Evolutionary conservation across 92 coral and sea anemone species (phyloP).

Genomic region (Palythoa heliodiscus): DNA sequence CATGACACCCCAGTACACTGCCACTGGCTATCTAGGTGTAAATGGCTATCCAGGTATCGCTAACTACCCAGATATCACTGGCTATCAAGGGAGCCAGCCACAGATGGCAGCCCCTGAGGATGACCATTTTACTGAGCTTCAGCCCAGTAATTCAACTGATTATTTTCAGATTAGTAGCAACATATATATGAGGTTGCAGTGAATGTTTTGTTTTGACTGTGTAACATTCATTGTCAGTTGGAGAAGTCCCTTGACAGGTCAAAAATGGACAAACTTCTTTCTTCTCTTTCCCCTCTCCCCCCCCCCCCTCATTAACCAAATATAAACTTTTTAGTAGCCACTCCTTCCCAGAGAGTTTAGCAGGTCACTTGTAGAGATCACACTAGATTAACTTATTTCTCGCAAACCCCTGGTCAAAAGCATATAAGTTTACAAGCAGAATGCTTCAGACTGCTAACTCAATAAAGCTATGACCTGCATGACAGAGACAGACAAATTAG

Average conservation of each 20-base stretch:
- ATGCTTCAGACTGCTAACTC: neutral
- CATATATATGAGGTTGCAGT: slow-evolving; percentile 2
- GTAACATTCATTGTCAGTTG: slow-evolving; percentile 5
- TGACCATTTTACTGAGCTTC: slow-evolving; percentile 34
- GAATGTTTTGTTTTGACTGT: slow-evolving; percentile 8
- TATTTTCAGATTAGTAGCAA: neutral
- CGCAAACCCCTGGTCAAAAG: slow-evolving; percentile 8
- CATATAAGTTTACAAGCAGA: slow-evolving; percentile 15
- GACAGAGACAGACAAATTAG: slow-evolving; percentile 20
- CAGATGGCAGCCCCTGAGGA: slow-evolving; percentile 25
- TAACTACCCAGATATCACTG: too few species aligned
- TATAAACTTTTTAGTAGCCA: slow-evolving; percentile 22
- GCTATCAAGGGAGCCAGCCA: slow-evolving; percentile 27
- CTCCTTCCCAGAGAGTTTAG: slow-evolving; percentile 21
- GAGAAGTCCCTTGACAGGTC: slow-evolving; percentile 10
- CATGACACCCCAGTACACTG: too few species aligned
- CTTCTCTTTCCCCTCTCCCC: neutral
- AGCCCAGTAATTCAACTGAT: slow-evolving; percentile 20
- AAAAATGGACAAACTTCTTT: slow-evolving; percentile 14
- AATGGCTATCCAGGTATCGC: too few species aligned
- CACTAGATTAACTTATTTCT: slow-evolving; percentile 7
- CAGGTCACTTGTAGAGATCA: slow-evolving; percentile 22
- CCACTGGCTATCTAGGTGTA: too few species aligned
- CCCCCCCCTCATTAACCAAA: slow-evolving; percentile 19
- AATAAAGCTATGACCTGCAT: slow-evolving; percentile 15